Evolutionary conservation across 2,888 invertebrate species (phyloP), one percentile per base, ranked within the genome.

Genomic region (Eulithis prunata): DNA sequence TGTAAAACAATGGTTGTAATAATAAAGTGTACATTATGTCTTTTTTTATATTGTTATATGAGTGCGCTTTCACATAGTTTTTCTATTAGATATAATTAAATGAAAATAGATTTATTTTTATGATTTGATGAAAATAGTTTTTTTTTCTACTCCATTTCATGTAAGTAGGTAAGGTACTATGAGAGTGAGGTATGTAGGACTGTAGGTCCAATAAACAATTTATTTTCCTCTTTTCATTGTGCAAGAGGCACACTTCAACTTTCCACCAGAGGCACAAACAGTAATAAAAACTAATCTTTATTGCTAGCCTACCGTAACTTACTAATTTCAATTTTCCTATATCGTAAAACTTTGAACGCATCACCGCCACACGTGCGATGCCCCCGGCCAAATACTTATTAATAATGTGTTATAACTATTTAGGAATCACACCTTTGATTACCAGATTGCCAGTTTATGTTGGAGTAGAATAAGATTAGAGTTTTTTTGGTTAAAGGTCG

Each of bases 251-350:
- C 49, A 54, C 10, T 55, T 11, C 10, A 57, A 67, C 64, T 68
- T 62, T 66, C 66, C 62, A 66, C n/a, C 55, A 53, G 41, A 64
- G 55, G 38, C 62, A 63, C 57, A 63, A 60, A 56, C 67, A 65
- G 66, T 69, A 71, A 72, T 71, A 74, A 74, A 73, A 68, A 61
- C 67, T 70, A 71, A 72, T 70, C 72, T 72, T 71, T 72, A 72
- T 72, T 64, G 47, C 73, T 49, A 38, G 69, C 71, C 68, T 71
- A 71, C 72, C 72, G 72, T 71, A 74, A 71, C 73, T 72, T 71
- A 72, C 68, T 73, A 69, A 73, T 70, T 72, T 74, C 71, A 74
- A 74, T 74, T 74, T 72, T 66, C 73, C 68, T 58, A 66, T 71
- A 70, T 68, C 67, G 70, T 74, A 72, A 74, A 73, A 72, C 61